Base-by-base conservation (phyloP, 64 coral and sea anemone species). In the Orbicella faveolata region DNA sequence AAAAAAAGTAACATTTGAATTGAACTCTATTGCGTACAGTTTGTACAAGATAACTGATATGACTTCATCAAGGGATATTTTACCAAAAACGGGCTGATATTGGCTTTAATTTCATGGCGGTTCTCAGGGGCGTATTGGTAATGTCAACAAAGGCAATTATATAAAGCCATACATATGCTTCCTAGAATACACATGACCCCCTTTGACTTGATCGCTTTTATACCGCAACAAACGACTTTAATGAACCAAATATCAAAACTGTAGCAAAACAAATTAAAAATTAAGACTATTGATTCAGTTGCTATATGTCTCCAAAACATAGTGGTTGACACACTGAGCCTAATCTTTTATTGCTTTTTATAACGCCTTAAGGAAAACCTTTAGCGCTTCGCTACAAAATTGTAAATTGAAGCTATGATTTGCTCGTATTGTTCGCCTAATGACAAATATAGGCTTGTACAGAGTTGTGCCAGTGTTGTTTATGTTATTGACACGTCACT, bases 181-280 rank as follows among this genome's bases (percentile, higher is more conserved):
- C 63, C 25, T 52, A 85, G 23, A 53, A 72, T 85, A 85, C 65
- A 72, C 61, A 70, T 17, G 21, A 52, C 11, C 14, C 20, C 37
- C 17, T 52, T 72, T 73, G 36, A 91, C 41, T 91, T 85, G 70
- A 34, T 15, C 36, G 73, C 35, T 77, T 84, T 76, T 84, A 76
- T 76, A 63, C 82, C 73, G 54, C 62, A 64, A 85, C 79, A 91
- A 77, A 30, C 75, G 69, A 52, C 59, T 75, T 75, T 84, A 84
- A 91, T 91, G 80, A 91, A 91, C 69, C 89, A 84, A 63, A 77
- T 36, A 84, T 85, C 89, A 91, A 91, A 81, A 85, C 34, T 63
- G 57, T 76, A n/a, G 11, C 19, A 84, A 84, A 91, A 57, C 48
- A 91, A 83, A 76, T 91, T 84, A 91, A 85, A 89, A 85, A 63